Conservation (phyloP, 2,888 invertebrate genomes). For the Caenorhabditis sp. region DNA sequence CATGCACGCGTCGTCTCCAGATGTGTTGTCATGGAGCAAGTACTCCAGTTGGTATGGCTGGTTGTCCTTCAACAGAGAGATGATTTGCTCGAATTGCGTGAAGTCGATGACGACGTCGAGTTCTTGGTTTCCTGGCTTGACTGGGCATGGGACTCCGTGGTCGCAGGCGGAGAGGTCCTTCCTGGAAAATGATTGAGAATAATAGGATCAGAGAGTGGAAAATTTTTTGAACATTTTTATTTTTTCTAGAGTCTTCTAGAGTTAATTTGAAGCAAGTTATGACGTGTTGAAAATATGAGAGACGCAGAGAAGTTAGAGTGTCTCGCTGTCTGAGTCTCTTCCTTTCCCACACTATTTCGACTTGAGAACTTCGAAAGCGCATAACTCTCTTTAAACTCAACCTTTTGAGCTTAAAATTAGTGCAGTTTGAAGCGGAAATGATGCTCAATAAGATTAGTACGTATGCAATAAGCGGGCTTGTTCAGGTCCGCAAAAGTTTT, state of each 20-base stretch:
- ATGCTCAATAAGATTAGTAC: no score
- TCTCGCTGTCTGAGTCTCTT: background rate
- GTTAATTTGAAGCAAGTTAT: background rate
- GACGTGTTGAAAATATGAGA: background rate
- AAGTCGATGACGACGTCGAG: slow-evolving; percentile 67
- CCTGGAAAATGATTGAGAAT: slow-evolving; percentile 21
- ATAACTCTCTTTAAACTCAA: no score
- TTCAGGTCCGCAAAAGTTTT: no score
- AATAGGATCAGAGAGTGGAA: background rate
- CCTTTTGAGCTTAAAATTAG: no score
- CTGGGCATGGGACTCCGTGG: slow-evolving; percentile 70
- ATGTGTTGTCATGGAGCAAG: slow-evolving; percentile 59
- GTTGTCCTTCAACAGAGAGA: slow-evolving; percentile 66
- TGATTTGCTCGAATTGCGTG: slow-evolving; percentile 66
- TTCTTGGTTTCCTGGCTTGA: slow-evolving; percentile 55
- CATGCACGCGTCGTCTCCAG: slow-evolving; percentile 64
- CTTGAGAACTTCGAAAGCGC: background rate
- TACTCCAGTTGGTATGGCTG: slow-evolving; percentile 70
- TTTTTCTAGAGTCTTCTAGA: background rate
- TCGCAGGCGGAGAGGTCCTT: slow-evolving; percentile 67
- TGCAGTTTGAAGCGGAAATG: background rate
- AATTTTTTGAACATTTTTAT: background rate
- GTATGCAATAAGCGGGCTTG: no score
- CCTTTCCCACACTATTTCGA: background rate
- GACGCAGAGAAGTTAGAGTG: background rate